Conservation (phyloP, 2,797 vertebrate genomes). For the Pristis pectinata region DNA sequence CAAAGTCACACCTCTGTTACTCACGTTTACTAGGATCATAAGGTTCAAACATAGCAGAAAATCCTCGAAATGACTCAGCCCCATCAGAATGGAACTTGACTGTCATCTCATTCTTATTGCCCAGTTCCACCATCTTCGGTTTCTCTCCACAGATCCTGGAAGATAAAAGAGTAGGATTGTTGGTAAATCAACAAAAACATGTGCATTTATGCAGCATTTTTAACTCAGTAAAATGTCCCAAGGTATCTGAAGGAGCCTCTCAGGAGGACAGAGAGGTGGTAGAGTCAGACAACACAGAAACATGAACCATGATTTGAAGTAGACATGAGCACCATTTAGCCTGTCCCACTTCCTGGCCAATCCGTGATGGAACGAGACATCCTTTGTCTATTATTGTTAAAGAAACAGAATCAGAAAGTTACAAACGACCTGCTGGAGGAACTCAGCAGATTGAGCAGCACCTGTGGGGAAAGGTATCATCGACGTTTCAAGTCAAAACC, state of each 20-base stretch:
- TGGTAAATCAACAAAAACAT: background rate
- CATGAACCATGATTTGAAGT: no score
- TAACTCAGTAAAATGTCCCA: background rate
- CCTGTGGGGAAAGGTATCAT: no score
- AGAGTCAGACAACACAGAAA: no score
- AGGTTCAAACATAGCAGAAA: slow-evolving; percentile 66
- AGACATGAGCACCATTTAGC: no score
- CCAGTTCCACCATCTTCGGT: slow-evolving; percentile 57
- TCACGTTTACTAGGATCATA: slow-evolving; percentile 74
- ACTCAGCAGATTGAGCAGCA: no score
- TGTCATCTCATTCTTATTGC: slow-evolving; percentile 56
- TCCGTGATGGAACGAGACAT: no score
- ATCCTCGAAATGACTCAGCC: slow-evolving; percentile 79
- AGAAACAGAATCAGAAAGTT: no score
- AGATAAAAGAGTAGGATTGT: background rate
- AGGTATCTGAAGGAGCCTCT: background rate
- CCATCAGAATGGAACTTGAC: slow-evolving; percentile 70
- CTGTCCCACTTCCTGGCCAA: no score
- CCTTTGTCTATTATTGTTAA: no score
- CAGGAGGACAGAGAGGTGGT: background rate
- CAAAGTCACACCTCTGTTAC: slow-evolving; percentile 44
- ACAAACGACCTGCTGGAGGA: no score
- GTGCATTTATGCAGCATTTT: no score
- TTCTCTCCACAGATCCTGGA: slow-evolving; percentile 72
- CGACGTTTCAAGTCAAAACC: no score